Evolutionary conservation across 1,140 invertebrate genomes (phyloP), one percentile per base, ranked within the genome.

Genomic region (Bombus pyrosoma): DNA sequence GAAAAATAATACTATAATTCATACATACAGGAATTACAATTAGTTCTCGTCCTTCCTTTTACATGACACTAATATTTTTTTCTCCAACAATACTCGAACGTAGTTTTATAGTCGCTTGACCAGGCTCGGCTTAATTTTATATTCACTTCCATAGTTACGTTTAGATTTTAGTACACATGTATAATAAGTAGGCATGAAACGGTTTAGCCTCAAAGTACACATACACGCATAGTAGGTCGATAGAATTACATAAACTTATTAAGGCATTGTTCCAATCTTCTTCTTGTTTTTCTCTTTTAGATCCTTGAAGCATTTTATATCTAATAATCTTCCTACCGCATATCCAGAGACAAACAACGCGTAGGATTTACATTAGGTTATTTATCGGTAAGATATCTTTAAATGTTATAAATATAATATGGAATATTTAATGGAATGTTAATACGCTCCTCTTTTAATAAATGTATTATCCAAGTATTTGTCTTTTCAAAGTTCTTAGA

Each of bases 91-190:
- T 80, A 80, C 34, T 72, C 34, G 32, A 78, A 43, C 41, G 22
- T 57, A 80, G 28, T 5, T 80, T 59, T 64, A 80, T n/a, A 72
- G 47, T 85, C 53, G 9, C 34, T 80, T 12, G 5, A 53, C 78
- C 76, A 85, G 83, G 83, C 83, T 85, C 68, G 77, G 83, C 80
- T 85, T 72, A 79, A 32, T 43, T 79, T 85, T 73, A 85, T 85
- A 85, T 68, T 85, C 77, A 28, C 53, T 79, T 53, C 25, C 18
- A 68, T 62, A 84, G 39, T 71, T 78, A 79, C 53, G 79, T 72
- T 69, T 37, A 28, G 53, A 25, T 64, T 43, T 82, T 39, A 75
- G 62, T 82, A 75, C 59, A 74, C 59, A 80, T 39, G 39, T 68
- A 69, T 68, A 79, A 34, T 83, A 78, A 57, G 74, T 78, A 83